phyloP scores from a whole-genome alignment of 1,140 invertebrate genomes.

The Trichoplusia ni region DNA sequence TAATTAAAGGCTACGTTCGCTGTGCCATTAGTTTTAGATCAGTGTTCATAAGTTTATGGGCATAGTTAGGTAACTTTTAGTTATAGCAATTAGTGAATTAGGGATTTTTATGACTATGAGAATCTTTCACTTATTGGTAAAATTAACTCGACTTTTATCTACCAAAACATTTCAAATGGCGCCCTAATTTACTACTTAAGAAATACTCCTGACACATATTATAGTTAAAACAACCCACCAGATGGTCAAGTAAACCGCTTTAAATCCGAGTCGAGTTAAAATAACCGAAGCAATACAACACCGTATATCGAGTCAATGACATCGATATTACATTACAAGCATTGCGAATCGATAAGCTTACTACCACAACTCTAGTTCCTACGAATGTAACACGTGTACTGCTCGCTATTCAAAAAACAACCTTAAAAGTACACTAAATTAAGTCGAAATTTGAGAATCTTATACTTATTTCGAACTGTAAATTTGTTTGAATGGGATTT shows the following conservation, averaged over 20 bases:
- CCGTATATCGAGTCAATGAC: constrained; percentile 44
- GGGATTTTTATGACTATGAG: too few relatives aligned
- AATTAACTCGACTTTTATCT: too few relatives aligned
- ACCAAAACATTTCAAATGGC: too few relatives aligned
- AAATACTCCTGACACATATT: too few relatives aligned
- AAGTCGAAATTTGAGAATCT: not conserved
- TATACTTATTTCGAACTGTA: not conserved
- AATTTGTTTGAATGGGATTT: not conserved
- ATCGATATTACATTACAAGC: constrained; percentile 44
- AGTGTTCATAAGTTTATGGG: too few relatives aligned
- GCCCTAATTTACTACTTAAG: too few relatives aligned
- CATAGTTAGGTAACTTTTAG: too few relatives aligned
- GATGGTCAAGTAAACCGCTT: not conserved
- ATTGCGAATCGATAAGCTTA: constrained; percentile 38
- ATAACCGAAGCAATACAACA: constrained; percentile 25
- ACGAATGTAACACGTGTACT: not conserved
- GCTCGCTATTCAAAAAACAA: not conserved
- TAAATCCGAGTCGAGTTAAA: constrained; percentile 1
- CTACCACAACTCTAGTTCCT: constrained; percentile 8
- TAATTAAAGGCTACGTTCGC: too few relatives aligned
- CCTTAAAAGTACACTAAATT: not conserved
- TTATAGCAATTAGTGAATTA: too few relatives aligned
- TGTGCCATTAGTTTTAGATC: too few relatives aligned
- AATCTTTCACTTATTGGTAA: too few relatives aligned
- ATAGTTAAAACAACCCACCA: too few relatives aligned